Percentiles rank a stretch among this genome's conserved stretches.
Conservation (phyloP, 2,113 vertebrate species). For the Oostethus manadensis region DNA sequence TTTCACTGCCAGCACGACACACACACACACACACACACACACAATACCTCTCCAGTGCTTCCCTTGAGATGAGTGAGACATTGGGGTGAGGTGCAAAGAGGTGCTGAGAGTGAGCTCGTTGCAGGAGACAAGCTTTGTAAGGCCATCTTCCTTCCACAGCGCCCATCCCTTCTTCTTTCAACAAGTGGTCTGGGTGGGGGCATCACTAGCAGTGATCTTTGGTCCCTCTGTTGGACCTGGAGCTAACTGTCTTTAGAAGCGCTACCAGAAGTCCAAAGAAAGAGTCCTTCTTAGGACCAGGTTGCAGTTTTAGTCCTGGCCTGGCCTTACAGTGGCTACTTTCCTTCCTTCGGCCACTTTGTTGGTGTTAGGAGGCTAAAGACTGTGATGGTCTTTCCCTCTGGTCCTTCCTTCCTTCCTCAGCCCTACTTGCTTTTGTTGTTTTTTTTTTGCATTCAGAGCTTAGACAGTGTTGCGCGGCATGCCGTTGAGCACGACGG, state of each 20-base stretch:
- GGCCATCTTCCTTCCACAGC: constrained; percentile 65
- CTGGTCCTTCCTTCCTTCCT: constrained; percentile 34
- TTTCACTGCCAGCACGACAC: constrained; percentile 7
- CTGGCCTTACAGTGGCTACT: constrained; percentile 5
- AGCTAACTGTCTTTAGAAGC: constrained; percentile 38
- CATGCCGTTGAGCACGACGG: constrained; percentile 89
- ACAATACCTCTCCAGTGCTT: constrained; percentile 66
- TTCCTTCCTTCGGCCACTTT: constrained; percentile 1
- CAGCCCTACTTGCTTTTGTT: constrained; percentile 35
- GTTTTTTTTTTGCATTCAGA: constrained; percentile 31
- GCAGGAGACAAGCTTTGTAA: constrained; percentile 57
- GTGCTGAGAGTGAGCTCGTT: constrained; percentile 52
- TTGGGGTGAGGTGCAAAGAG: constrained; percentile 54
- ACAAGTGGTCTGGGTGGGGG: constrained; percentile 44
- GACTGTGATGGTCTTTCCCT: constrained; percentile 54
- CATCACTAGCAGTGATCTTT: constrained; percentile 23
- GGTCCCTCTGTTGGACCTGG: constrained; percentile 36
- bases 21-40: constrained; percentile 9
- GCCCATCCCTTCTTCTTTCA: constrained; percentile 11
- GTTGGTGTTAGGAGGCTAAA: constrained; percentile 48
- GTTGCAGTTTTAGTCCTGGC: constrained; percentile 20
- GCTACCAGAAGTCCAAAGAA: constrained; percentile 31
- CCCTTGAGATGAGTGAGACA: constrained; percentile 50
- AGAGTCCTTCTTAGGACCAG: constrained; percentile 16
- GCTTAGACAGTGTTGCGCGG: constrained; percentile 86